Conservation (phyloP, 1,140 invertebrate species). For the Brachionus manjavacas region DNA sequence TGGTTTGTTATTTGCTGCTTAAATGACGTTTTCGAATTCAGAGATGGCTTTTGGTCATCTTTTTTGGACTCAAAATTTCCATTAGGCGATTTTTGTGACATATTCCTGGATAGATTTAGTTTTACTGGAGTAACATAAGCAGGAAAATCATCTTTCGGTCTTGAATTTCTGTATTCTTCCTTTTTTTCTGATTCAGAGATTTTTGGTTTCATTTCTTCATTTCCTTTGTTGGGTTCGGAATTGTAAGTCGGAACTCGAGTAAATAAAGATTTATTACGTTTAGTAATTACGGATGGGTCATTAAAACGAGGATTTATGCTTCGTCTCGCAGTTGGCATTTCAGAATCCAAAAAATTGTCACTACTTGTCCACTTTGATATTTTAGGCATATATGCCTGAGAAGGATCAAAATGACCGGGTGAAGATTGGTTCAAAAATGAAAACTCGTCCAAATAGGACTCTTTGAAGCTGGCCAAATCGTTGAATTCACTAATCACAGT, state of each 20-base stretch:
- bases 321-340: neutral
- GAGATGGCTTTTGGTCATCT: neutral
- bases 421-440: neutral
- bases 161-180: neutral
- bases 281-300: neutral
- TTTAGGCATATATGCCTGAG: neutral
- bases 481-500: neutral
- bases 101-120: neutral
- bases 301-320: neutral
- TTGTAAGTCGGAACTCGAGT: neutral
- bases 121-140: neutral
- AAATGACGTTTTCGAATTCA: neutral
- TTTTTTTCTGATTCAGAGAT: neutral
- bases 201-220: neutral
- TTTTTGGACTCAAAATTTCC: neutral
- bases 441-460: neutral
- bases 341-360: conserved; percentile 11
- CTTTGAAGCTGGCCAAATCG: neutral
- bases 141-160: neutral
- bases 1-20: conserved; percentile 11
- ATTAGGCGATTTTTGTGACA: neutral
- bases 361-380: conserved; percentile 15
- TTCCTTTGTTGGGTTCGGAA: neutral
- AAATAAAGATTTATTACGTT: conserved; percentile 21
- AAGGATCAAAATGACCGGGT: neutral